phyloP scores from a whole-genome alignment of 2,113 vertebrate species.

The Gymnogyps californianus region DNA sequence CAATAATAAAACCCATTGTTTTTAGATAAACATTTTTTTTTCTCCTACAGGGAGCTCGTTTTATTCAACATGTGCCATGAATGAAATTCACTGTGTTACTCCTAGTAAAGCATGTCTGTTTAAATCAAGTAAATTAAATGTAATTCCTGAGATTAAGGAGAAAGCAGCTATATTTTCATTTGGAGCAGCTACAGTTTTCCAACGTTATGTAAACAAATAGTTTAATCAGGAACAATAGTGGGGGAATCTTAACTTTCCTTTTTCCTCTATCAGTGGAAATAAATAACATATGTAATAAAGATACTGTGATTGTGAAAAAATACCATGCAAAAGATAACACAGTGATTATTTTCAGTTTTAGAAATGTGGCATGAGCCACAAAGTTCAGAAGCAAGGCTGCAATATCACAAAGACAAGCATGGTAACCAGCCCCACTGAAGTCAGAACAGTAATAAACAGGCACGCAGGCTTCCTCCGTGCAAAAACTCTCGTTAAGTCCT shows the following conservation, averaged over 20 bases:
- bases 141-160: constrained; percentile 55
- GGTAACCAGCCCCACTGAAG: not conserved
- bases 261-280: constrained; percentile 8
- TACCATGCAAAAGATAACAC: not conserved
- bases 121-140: constrained; percentile 53
- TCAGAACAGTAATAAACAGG: not conserved
- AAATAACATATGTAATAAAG: not conserved
- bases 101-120: constrained; percentile 47
- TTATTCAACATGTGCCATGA: constrained; percentile 32
- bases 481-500: not conserved
- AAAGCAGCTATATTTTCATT: constrained; percentile 16
- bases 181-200: not conserved
- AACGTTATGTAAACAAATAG: not conserved
- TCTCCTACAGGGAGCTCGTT: constrained; percentile 24
- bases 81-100: constrained; percentile 10
- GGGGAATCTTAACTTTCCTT: constrained; percentile 20
- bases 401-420: not conserved
- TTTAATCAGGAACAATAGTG: constrained; percentile 23
- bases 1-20: constrained; percentile 56
- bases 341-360: not conserved
- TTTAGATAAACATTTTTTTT: constrained; percentile 61
- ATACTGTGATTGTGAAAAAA: not conserved
- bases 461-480: not conserved
- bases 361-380: not conserved
- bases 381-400: not conserved